Percentiles rank a stretch among this genome's conserved stretches.
Evolutionary conservation across 1,140 invertebrate species (phyloP).

Genomic region (Pseudobourletiella spinata): DNA sequence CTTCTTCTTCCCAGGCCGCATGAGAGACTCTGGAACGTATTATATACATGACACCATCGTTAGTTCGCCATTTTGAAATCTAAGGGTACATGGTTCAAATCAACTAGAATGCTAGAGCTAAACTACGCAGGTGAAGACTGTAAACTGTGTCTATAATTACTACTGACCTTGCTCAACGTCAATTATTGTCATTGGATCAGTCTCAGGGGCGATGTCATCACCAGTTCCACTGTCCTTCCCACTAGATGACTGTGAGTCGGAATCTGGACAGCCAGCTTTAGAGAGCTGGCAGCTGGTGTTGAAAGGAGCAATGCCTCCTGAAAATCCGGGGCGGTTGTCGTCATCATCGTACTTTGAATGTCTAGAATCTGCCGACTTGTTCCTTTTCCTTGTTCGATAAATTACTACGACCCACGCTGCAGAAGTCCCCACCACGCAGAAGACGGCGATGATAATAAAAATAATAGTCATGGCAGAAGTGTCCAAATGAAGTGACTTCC

Average conservation of each 20-base stretch:
- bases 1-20: conserved; percentile 15
- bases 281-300: conserved; percentile 4
- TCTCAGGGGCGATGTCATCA: conserved; percentile 20
- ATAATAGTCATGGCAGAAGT: conserved; percentile 29
- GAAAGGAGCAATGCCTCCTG: conserved; percentile 6
- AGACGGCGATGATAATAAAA: conserved; percentile 47
- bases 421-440: conserved; percentile 79
- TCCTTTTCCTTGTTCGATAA: conserved; percentile 66
- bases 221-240: conserved; percentile 31
- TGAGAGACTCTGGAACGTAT: conserved; percentile 13
- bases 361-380: conserved; percentile 9
- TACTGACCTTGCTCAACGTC: conserved; percentile 25
- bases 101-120: too few species aligned
- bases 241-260: conserved; percentile 25
- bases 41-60: neutral
- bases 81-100: too few species aligned
- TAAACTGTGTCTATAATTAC: too few species aligned
- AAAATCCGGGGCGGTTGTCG: conserved; percentile 9
- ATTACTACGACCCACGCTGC: conserved; percentile 86
- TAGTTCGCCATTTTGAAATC: neutral
- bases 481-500: conserved; percentile 10
- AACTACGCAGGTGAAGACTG: too few species aligned
- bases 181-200: conserved; percentile 8
- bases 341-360: conserved; percentile 19
- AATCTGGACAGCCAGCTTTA: conserved; percentile 21